Evolutionary conservation across 2,113 vertebrate genomes (phyloP).

Genomic region (Nycticebus coucang): DNA sequence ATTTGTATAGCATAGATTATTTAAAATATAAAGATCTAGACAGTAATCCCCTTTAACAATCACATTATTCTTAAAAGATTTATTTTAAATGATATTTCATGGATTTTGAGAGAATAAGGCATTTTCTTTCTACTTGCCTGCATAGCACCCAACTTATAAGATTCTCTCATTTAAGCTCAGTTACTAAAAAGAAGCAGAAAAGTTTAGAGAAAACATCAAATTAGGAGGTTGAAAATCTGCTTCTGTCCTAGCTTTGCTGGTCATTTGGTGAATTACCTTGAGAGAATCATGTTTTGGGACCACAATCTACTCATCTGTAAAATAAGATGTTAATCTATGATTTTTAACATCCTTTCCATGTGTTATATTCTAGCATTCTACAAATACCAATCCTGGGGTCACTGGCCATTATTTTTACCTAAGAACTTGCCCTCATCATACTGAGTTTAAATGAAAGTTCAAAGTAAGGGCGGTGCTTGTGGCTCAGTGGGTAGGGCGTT

Average conservation of each 20-base stretch:
- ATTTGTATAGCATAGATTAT: background rate
- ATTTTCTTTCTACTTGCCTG: background rate
- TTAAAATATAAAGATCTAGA: background rate
- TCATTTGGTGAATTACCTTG: background rate
- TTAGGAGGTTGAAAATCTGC: background rate
- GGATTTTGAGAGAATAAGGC: background rate
- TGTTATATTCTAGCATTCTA: background rate
- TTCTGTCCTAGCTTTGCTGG: background rate
- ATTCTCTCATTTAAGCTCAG: background rate
- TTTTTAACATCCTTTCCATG: background rate
- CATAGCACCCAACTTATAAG: background rate
- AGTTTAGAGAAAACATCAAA: background rate
- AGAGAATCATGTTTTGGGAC: background rate
- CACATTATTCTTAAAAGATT: slow-evolving; percentile 26
- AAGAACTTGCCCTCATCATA: background rate
- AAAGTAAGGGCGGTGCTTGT: background rate
- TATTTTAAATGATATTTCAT: slow-evolving; percentile 12
- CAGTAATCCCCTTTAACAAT: background rate
- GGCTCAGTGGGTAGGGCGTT: too few species aligned
- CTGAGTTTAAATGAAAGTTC: background rate
- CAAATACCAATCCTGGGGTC: background rate
- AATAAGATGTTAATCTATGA: background rate
- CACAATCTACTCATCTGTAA: background rate
- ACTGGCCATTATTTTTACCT: background rate
- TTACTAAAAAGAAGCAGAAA: background rate